Conservation (phyloP, 1,140 invertebrate species). For the Eriosoma lanigerum region DNA sequence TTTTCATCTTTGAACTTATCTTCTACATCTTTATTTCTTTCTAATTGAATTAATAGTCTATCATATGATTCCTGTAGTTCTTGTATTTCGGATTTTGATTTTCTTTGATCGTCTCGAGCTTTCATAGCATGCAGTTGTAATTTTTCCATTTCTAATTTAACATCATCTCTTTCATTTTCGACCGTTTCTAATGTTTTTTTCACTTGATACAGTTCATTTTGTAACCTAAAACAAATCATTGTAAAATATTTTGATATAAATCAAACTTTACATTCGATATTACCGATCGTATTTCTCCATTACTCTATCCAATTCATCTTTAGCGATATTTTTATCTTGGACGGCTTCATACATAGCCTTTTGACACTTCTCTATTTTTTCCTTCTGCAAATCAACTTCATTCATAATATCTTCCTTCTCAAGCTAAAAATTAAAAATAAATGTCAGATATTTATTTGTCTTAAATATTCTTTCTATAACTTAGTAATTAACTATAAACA, state of each 20-base stretch:
- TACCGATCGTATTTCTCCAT: slow-evolving; percentile 91
- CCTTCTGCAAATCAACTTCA: slow-evolving; percentile 83
- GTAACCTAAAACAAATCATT: slow-evolving; percentile 64
- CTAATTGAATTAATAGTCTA: slow-evolving; percentile 77
- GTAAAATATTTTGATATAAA: slow-evolving; percentile 50
- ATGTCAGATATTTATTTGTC: no score
- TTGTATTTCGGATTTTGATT: slow-evolving; percentile 80
- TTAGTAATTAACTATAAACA: no score
- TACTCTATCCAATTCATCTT: slow-evolving; percentile 89
- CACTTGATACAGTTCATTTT: slow-evolving; percentile 83
- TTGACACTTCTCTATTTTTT: slow-evolving; percentile 84
- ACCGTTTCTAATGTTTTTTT: slow-evolving; percentile 84
- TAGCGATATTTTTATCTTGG: slow-evolving; percentile 83
- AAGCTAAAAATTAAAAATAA: slow-evolving; percentile 62
- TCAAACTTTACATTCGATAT: not conserved
- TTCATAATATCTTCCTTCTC: slow-evolving; percentile 81
- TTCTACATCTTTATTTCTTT: slow-evolving; percentile 83
- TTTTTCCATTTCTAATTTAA: slow-evolving; percentile 84
- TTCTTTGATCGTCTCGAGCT: slow-evolving; percentile 80
- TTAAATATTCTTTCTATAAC: no score
- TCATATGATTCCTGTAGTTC: slow-evolving; percentile 86
- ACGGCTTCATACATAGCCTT: slow-evolving; percentile 76
- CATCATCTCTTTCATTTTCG: slow-evolving; percentile 81
- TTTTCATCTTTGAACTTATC: slow-evolving; percentile 88
- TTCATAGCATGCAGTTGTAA: slow-evolving; percentile 75